Evolutionary conservation across 2,797 vertebrate species (phyloP).

Genomic region (Eulemur albifrons): DNA sequence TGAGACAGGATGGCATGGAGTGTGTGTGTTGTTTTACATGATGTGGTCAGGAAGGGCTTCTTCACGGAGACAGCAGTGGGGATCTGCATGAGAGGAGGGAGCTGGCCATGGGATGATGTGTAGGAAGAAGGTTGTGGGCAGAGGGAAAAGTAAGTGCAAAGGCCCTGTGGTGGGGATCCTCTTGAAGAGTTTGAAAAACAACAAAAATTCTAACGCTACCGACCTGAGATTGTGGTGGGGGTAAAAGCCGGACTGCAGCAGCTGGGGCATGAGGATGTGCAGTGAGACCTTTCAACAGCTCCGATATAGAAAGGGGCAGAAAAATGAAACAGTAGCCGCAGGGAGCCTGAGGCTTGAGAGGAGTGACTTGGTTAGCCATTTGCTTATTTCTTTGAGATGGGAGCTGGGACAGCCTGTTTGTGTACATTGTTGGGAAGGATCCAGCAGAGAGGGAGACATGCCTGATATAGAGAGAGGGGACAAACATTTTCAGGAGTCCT

Average conservation of each 20-base stretch:
- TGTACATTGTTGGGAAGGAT: background rate
- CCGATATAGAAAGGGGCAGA: background rate
- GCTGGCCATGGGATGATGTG: background rate
- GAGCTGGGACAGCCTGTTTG: background rate
- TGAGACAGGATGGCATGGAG: background rate
- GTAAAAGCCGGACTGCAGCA: background rate
- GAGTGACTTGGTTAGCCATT: background rate
- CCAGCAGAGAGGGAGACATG: background rate
- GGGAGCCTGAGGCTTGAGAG: background rate
- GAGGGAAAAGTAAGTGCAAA: background rate
- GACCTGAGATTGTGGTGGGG: fast-evolving
- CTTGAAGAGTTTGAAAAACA: background rate
- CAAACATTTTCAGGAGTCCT: background rate
- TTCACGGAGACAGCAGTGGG: background rate
- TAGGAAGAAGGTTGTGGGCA: background rate
- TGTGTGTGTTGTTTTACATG: fast-evolving
- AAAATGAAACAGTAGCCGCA: background rate
- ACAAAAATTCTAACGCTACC: background rate
- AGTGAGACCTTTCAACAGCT: background rate
- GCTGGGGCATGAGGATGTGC: background rate
- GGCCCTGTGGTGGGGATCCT: background rate
- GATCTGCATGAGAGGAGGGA: background rate
- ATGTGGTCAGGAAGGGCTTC: background rate
- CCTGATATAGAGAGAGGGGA: background rate
- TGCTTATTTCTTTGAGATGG: background rate